Conservation (phyloP, 2,113 vertebrate species). For the Brienomyrus longianalis region DNA sequence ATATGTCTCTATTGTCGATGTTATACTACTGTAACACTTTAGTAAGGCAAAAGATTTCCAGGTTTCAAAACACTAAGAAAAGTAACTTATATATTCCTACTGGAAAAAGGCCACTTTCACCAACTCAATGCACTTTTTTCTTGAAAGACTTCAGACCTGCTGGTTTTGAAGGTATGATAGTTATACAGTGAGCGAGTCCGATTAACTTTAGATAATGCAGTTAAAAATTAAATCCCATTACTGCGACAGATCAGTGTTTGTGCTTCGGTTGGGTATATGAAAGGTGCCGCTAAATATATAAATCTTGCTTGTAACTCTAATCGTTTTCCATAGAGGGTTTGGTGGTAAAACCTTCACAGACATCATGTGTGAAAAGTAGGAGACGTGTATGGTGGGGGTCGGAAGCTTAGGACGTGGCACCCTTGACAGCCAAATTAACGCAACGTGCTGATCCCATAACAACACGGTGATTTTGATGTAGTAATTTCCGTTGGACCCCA, state of each 20-base stretch:
- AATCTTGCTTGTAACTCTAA: not conserved
- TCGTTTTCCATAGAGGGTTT: not conserved
- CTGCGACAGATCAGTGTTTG: not conserved
- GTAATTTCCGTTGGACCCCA: not conserved
- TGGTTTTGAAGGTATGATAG: conserved; percentile 1
- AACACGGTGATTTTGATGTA: not conserved
- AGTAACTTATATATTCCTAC: not conserved
- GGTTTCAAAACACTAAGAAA: not conserved
- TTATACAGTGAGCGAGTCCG: not conserved
- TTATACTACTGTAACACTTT: not conserved
- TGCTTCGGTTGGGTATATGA: not conserved
- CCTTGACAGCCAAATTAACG: not conserved
- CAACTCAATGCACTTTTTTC: not conserved
- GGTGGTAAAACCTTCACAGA: not conserved
- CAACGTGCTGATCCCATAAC: not conserved
- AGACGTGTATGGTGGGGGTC: not conserved
- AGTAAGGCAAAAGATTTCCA: not conserved
- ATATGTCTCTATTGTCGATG: not conserved
- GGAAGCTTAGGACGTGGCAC: not conserved
- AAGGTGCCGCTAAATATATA: not conserved
- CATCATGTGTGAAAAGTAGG: not conserved
- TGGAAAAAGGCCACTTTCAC: not conserved
- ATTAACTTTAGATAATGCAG: not conserved
- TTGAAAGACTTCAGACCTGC: not conserved
- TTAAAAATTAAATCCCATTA: not conserved